Evolutionary conservation across 1,140 invertebrate genomes (phyloP).

Genomic region (Sycophila sp.): DNA sequence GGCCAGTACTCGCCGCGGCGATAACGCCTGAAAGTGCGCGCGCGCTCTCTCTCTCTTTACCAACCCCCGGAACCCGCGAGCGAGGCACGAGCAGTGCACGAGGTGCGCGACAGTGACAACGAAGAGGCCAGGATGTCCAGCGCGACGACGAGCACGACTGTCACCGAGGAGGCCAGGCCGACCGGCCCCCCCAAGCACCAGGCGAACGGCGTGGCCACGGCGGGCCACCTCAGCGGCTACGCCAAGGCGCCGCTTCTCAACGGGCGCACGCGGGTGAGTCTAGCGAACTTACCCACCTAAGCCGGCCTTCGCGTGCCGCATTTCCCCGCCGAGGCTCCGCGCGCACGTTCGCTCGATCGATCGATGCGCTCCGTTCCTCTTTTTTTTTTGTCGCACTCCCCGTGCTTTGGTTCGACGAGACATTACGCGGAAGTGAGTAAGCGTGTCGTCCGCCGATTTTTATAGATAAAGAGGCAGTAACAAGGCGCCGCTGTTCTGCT

Average conservation of each 20-base stretch:
- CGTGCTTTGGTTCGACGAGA: neutral
- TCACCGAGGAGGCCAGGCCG: neutral
- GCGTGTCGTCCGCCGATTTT: too few relatives aligned
- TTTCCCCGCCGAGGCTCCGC: too few relatives aligned
- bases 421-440: too few relatives aligned
- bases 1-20: too few relatives aligned
- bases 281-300: too few relatives aligned
- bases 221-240: neutral
- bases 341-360: neutral
- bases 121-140: too few relatives aligned
- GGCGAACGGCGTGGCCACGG: neutral
- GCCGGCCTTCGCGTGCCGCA: too few relatives aligned
- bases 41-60: too few relatives aligned
- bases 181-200: neutral
- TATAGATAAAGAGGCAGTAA: too few relatives aligned
- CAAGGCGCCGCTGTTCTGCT: too few relatives aligned
- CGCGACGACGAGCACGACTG: constrained; percentile 12
- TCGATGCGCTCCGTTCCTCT: neutral
- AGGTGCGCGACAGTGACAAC: neutral
- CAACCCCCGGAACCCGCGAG: too few relatives aligned
- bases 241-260: neutral
- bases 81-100: too few relatives aligned
- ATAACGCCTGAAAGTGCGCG: neutral
- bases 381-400: constrained; percentile 5
- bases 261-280: neutral